Conservation (phyloP, 2,113 vertebrate species). For the Myiozetetes cayanensis region DNA sequence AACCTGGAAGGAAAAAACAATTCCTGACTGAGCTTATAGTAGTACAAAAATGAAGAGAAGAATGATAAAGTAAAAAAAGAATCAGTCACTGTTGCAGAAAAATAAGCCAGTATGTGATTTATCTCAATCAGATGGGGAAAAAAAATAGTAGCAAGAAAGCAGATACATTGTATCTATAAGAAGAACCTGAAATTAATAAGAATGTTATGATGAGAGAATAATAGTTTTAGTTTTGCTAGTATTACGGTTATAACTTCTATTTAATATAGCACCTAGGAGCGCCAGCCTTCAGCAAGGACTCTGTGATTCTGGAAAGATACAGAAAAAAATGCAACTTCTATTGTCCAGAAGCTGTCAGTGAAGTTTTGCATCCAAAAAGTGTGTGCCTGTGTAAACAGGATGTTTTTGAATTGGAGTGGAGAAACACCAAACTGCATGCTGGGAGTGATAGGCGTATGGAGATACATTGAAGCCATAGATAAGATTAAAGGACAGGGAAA, state of each 20-base stretch:
- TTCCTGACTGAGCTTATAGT: not conserved
- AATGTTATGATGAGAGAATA: not conserved
- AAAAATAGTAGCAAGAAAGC: not conserved
- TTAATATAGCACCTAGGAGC: not conserved
- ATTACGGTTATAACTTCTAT: not conserved
- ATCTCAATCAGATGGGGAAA: not conserved
- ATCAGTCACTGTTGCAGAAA: not conserved
- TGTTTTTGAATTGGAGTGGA: not conserved
- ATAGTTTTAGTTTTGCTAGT: not conserved
- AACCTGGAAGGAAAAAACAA: not conserved
- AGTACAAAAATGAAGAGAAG: not conserved
- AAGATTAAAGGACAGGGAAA: not conserved
- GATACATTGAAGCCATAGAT: not conserved
- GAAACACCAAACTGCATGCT: not conserved
- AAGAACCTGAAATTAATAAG: not conserved
- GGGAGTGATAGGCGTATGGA: not conserved
- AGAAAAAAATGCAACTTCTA: not conserved
- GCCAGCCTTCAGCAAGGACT: not conserved
- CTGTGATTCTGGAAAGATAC: not conserved
- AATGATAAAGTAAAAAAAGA: not conserved
- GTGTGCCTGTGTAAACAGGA: not conserved
- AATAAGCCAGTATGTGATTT: not conserved
- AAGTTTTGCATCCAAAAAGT: not conserved
- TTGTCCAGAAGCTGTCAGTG: not conserved
- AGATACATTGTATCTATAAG: not conserved